phyloP scores from a whole-genome alignment of 2,797 vertebrate genomes.

The Limosa lapponica region DNA sequence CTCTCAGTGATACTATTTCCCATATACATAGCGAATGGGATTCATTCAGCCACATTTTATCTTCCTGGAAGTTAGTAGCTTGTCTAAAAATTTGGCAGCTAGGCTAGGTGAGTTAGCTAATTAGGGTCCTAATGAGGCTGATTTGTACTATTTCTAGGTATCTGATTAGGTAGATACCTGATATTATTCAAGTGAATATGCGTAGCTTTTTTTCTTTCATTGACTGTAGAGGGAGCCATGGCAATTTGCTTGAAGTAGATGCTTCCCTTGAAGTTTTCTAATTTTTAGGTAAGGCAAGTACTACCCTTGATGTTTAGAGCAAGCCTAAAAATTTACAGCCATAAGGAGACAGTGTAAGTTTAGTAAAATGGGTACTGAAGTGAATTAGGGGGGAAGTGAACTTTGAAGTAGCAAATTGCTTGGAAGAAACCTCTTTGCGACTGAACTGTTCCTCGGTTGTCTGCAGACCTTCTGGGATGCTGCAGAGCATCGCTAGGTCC shows the following conservation, averaged over 20 bases:
- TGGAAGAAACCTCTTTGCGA: neutral
- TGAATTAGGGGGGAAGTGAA: neutral
- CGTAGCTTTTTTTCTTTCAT: neutral
- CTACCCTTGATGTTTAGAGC: neutral
- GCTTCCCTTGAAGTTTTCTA: neutral
- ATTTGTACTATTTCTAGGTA: neutral
- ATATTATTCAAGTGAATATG: neutral
- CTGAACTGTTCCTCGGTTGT: neutral
- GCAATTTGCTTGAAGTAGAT: neutral
- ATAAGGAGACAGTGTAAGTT: neutral
- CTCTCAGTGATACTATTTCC: neutral
- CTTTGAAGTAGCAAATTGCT: neutral
- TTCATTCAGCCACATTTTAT: neutral
- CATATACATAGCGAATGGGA: neutral
- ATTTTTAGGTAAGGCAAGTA: neutral
- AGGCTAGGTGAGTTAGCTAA: neutral
- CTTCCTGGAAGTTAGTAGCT: neutral
- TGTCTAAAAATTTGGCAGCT: neutral
- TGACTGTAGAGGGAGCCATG: conserved; percentile 27
- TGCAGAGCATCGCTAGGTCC: neutral
- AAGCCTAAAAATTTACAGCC: neutral
- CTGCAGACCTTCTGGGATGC: neutral
- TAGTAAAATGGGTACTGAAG: neutral
- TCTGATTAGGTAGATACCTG: neutral
- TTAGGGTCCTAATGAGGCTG: neutral